A percentile compares a stretch with the other conserved stretches of the same genome.
Conservation (phyloP, 2,888 invertebrate species). For the Pyrocoelia pectoralis region DNA sequence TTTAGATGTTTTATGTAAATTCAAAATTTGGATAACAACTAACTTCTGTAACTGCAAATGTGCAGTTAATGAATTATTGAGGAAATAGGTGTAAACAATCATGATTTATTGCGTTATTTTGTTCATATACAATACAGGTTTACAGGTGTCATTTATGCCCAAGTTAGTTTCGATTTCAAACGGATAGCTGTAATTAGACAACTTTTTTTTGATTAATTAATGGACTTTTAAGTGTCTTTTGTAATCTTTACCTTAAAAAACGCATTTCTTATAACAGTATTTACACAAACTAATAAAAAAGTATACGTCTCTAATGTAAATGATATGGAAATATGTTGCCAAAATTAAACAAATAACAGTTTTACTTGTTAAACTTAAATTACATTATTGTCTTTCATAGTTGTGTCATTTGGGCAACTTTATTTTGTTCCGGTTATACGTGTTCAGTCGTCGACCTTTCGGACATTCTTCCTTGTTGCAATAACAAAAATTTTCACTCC, state of each 20-base stretch:
- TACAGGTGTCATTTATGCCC: neutral
- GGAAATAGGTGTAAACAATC: too few species aligned
- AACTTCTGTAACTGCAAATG: too few species aligned
- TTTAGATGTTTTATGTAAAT: too few species aligned
- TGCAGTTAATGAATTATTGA: too few species aligned
- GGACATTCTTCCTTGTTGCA: neutral
- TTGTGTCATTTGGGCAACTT: conserved; percentile 1
- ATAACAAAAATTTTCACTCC: neutral
- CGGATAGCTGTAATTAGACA: neutral
- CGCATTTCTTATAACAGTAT: neutral
- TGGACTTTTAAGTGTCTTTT: too few species aligned
- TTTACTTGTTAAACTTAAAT: conserved; percentile 5
- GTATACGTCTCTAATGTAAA: neutral
- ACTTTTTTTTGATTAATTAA: neutral
- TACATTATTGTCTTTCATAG: conserved; percentile 8
- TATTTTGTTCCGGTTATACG: conserved; percentile 21
- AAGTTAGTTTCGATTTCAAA: neutral
- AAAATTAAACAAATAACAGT: conserved; percentile 6
- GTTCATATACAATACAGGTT: neutral
- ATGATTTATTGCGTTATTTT: neutral
- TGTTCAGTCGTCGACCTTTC: conserved; percentile 23
- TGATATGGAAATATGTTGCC: conserved; percentile 1
- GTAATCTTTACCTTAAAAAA: too few species aligned
- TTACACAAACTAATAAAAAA: too few species aligned
- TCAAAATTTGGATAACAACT: too few species aligned